A percentile compares a stretch with the other conserved stretches of the same genome.
phyloP scores from a whole-genome alignment of 2,113 vertebrate genomes.

The Burhinus bistriatus region DNA sequence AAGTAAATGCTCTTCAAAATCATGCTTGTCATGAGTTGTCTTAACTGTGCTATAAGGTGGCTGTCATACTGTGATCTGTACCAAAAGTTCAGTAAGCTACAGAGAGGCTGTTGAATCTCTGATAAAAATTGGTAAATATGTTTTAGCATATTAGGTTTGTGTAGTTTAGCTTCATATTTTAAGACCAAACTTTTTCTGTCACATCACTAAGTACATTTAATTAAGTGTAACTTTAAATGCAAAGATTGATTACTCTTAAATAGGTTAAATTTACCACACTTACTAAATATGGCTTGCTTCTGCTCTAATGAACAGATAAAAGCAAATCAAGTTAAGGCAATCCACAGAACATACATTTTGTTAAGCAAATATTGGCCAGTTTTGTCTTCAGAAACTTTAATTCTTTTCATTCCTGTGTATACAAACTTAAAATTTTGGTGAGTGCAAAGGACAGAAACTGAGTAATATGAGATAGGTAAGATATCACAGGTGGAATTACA shows the following conservation, averaged over 20 bases:
- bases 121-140: not conserved
- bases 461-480: not conserved
- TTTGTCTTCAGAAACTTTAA: not conserved
- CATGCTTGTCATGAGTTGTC: fast-evolving
- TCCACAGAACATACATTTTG: not conserved
- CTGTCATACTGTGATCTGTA: not conserved
- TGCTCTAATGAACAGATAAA: not conserved
- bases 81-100: not conserved
- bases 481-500: not conserved
- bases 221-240: not conserved
- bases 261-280: not conserved
- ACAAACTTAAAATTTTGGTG: not conserved
- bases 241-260: not conserved
- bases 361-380: not conserved
- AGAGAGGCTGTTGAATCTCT: not conserved
- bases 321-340: not conserved
- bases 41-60: not conserved
- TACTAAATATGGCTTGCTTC: not conserved
- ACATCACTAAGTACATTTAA: not conserved
- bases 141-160: not conserved
- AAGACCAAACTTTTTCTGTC: not conserved
- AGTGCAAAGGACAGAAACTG: not conserved
- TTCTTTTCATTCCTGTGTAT: not conserved
- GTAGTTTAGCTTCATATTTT: not conserved
- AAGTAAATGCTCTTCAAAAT: not conserved